Conservation (phyloP, 1,140 invertebrate species). For the Wiebesia pumilae region DNA sequence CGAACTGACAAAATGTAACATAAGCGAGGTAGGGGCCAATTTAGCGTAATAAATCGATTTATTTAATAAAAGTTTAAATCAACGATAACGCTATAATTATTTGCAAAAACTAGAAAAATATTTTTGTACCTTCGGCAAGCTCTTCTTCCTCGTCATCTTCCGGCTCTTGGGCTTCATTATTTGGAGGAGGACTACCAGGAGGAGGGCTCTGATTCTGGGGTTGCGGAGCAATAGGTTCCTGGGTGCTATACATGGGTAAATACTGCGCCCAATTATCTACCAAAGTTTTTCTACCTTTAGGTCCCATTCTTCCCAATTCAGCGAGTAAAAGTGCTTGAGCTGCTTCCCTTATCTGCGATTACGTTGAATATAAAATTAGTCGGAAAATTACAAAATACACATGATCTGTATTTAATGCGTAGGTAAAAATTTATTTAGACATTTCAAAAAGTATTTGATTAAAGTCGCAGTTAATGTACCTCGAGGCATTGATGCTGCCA, state of each 20-base stretch:
- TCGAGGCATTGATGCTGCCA: slow-evolving; percentile 99
- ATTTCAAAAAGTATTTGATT: neutral
- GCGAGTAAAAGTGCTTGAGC: slow-evolving; percentile 96
- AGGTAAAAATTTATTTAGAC: neutral
- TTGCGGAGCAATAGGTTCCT: slow-evolving; percentile 73
- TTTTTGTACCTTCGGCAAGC: slow-evolving; percentile 71
- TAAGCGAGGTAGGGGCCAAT: slow-evolving; percentile 5
- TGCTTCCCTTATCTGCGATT: slow-evolving; percentile 87
- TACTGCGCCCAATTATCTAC: slow-evolving; percentile 97
- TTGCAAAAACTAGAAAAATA: too few species aligned
- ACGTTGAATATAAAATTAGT: neutral
- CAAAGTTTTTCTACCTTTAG: slow-evolving; percentile 92
- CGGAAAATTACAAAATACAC: too few species aligned
- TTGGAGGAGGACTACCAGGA: slow-evolving; percentile 68
- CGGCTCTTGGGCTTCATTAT: slow-evolving; percentile 77
- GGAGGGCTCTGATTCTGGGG: slow-evolving; percentile 68
- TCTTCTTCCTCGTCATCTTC: slow-evolving; percentile 92
- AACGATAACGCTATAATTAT: too few species aligned
- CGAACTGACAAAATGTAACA: neutral
- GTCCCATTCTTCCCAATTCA: slow-evolving; percentile 91
- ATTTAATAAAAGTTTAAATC: too few species aligned
- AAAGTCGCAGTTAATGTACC: slow-evolving; percentile 73
- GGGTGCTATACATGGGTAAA: slow-evolving; percentile 88
- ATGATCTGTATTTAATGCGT: too few species aligned
- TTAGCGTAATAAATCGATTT: too few species aligned